Conservation (phyloP, 2,888 invertebrate genomes). For the Leptura quadrifasciata region DNA sequence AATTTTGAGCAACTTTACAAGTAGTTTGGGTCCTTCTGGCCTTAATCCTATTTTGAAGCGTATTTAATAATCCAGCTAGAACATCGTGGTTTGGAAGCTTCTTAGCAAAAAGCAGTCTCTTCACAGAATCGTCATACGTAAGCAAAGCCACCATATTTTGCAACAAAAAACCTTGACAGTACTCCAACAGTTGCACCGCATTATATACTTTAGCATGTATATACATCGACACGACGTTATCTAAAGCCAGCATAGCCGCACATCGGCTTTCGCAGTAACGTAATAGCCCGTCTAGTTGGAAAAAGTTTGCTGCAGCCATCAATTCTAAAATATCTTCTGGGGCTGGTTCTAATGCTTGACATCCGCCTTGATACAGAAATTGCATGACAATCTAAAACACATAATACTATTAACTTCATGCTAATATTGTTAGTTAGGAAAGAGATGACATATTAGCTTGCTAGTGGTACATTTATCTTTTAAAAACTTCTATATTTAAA, state of each 20-base stretch:
- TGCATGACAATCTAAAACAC: constrained; percentile 89
- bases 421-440: no score
- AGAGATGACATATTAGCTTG: no score
- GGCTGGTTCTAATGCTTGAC: constrained; percentile 85
- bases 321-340: constrained; percentile 89
- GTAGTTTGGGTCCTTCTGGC: constrained; percentile 73
- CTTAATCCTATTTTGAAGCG: constrained; percentile 89
- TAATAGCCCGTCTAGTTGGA: constrained; percentile 89
- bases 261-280: constrained; percentile 91
- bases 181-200: constrained; percentile 89
- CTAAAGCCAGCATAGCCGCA: constrained; percentile 88
- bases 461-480: no score
- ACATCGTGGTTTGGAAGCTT: constrained; percentile 93
- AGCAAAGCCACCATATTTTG: constrained; percentile 96
- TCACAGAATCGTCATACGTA: constrained; percentile 93
- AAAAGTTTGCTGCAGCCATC: constrained; percentile 94
- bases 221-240: constrained; percentile 94
- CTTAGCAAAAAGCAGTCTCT: constrained; percentile 90
- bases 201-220: constrained; percentile 96
- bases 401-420: no score
- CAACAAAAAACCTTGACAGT: constrained; percentile 91
- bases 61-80: constrained; percentile 85
- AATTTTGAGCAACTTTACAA: constrained; percentile 59
- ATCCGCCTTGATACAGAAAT: constrained; percentile 93
- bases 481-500: no score